Evolutionary conservation across 2,888 invertebrate species (phyloP).

Genomic region (Papilio gigon): DNA sequence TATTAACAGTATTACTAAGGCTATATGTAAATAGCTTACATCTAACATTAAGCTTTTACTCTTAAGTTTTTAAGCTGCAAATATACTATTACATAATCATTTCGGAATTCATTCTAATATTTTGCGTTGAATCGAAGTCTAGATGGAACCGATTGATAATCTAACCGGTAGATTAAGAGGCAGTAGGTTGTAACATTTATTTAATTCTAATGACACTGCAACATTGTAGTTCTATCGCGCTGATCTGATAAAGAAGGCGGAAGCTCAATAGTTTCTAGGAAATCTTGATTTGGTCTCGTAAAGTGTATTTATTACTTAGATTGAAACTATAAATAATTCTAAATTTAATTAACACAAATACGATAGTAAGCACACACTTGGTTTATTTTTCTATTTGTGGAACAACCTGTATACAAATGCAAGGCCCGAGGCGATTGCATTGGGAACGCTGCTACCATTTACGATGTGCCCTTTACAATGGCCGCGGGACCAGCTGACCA

Average conservation of each 20-base stretch:
- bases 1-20: no score
- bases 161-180: neutral
- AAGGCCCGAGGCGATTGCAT: conserved; percentile 51
- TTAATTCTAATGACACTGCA: conserved; percentile 20
- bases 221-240: conserved; percentile 7
- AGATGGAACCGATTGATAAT: conserved; percentile 16
- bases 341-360: conserved; percentile 10
- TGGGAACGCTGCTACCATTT: conserved; percentile 54
- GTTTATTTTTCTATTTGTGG: conserved; percentile 12
- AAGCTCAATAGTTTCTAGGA: conserved; percentile 3
- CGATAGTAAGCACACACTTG: neutral
- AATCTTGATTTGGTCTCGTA: conserved; percentile 17
- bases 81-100: neutral
- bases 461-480: conserved; percentile 67
- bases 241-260: conserved; percentile 22
- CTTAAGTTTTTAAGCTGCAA: neutral
- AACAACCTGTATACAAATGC: conserved; percentile 33
- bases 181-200: conserved; percentile 10
- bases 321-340: conserved; percentile 10
- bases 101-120: neutral
- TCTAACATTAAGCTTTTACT: neutral
- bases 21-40: no score
- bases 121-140: neutral
- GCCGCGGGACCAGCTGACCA: conserved; percentile 80
- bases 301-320: conserved; percentile 12